These are phyloP conservation scores for Mastomys coucha DNA, from an alignment of 2,113 vertebrate genomes.

Conservation along the genomic window DNA sequence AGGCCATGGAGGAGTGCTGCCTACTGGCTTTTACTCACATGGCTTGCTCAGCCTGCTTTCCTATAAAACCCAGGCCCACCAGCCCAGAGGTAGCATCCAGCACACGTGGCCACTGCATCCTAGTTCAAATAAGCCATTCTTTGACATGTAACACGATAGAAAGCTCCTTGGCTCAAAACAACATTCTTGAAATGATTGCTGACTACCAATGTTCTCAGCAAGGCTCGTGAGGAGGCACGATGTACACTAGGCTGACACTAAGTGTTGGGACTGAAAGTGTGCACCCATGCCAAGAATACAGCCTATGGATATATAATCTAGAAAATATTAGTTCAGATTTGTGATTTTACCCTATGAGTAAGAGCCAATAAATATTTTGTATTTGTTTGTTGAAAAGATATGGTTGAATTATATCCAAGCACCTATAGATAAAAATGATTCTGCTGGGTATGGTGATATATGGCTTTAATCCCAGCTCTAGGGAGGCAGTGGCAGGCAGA, in stretches of 20 bases:
- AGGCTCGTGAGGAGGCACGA: neutral
- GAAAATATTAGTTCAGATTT: constrained; percentile 38
- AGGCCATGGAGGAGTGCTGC: neutral
- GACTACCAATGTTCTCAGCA: neutral
- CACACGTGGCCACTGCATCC: neutral
- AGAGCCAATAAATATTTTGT: constrained; percentile 5
- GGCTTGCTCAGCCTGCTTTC: neutral
- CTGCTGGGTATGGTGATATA: neutral
- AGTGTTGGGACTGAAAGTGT: neutral
- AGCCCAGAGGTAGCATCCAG: neutral
- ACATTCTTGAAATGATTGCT: neutral
- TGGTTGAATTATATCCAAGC: neutral
- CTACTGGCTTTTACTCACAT: neutral
- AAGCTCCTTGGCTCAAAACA: neutral
- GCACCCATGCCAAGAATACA: neutral
- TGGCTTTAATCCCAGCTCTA: neutral
- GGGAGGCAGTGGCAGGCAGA: neutral
- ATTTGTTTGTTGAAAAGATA: neutral
- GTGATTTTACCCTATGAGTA: constrained; percentile 29
- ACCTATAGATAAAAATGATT: neutral
- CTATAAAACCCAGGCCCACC: neutral
- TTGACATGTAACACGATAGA: neutral
- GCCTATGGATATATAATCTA: constrained; percentile 5
- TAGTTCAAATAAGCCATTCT: neutral
- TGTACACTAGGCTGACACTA: neutral